Conservation (phyloP, 2,113 vertebrate species). For the Chloebia gouldiae region DNA sequence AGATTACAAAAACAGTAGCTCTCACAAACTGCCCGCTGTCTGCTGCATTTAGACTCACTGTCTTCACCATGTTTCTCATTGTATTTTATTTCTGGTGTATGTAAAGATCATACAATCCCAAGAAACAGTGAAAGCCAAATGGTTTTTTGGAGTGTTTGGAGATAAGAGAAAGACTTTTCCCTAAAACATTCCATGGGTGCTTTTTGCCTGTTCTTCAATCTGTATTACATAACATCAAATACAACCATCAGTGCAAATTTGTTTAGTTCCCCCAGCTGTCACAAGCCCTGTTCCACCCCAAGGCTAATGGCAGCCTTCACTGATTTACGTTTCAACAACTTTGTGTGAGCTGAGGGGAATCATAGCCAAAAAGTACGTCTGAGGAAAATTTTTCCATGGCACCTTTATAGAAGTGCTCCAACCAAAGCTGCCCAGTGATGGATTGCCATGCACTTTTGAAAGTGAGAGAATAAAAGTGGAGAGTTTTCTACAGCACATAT, state of each 20-base stretch:
- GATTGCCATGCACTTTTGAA: not conserved
- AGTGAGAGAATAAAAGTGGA: not conserved
- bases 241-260: not conserved
- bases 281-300: not conserved
- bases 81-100: slow-evolving; percentile 58
- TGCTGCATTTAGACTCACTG: slow-evolving; percentile 4
- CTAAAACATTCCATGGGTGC: not conserved
- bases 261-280: not conserved
- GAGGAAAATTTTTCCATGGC: slow-evolving; percentile 40
- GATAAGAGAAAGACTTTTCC: not conserved
- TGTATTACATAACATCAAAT: not conserved
- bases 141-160: not conserved
- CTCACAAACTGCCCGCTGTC: slow-evolving; percentile 6
- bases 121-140: slow-evolving; percentile 30
- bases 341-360: not conserved
- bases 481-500: not conserved
- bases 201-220: not conserved
- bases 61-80: slow-evolving; percentile 50
- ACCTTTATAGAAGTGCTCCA: not conserved
- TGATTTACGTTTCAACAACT: not conserved
- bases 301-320: not conserved
- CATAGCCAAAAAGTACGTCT: not conserved
- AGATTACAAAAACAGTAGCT: slow-evolving; percentile 78
- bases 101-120: not conserved
- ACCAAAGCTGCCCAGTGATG: not conserved